Evolutionary conservation across 2,888 invertebrate species (phyloP).

Genomic region (Oligia strigilis): DNA sequence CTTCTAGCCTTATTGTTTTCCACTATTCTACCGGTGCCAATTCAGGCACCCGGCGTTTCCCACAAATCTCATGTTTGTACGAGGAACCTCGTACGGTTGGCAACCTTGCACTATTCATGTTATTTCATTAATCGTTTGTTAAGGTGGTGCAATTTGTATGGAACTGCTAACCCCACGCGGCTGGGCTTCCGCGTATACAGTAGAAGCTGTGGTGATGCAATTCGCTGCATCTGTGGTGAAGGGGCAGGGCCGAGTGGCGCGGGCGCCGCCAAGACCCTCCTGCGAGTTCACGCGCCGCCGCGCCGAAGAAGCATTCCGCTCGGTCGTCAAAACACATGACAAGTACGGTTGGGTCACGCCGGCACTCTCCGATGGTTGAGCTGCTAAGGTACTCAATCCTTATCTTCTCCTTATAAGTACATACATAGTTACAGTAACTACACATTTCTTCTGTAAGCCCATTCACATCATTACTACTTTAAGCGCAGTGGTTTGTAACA

Average conservation of each 20-base stretch:
- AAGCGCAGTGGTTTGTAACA: slow-evolving; percentile 64
- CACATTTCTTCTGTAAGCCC: neutral
- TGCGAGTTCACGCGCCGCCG: slow-evolving; percentile 94
- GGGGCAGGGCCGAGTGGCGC: slow-evolving; percentile 95
- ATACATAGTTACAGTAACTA: slow-evolving; percentile 1
- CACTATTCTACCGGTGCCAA: neutral
- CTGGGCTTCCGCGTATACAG: slow-evolving; percentile 97
- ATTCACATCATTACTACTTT: slow-evolving; percentile 12
- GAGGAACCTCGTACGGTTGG: no score
- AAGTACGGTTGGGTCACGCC: slow-evolving; percentile 98
- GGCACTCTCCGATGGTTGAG: slow-evolving; percentile 95
- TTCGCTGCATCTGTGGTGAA: slow-evolving; percentile 97
- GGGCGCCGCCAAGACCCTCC: slow-evolving; percentile 94
- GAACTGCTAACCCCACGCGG: slow-evolving; percentile 96
- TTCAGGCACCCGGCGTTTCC: no score
- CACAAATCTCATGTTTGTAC: no score
- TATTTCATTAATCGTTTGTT: slow-evolving; percentile 25
- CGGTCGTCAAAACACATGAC: slow-evolving; percentile 96
- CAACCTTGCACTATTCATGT: neutral
- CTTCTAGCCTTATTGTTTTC: neutral
- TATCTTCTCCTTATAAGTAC: neutral
- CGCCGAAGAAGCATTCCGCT: slow-evolving; percentile 97
- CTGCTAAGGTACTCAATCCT: slow-evolving; percentile 62
- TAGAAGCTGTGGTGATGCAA: slow-evolving; percentile 97
- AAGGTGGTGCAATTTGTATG: slow-evolving; percentile 96